Base-by-base conservation (phyloP, 2,888 invertebrate genomes). In the Emesis furor region DNA sequence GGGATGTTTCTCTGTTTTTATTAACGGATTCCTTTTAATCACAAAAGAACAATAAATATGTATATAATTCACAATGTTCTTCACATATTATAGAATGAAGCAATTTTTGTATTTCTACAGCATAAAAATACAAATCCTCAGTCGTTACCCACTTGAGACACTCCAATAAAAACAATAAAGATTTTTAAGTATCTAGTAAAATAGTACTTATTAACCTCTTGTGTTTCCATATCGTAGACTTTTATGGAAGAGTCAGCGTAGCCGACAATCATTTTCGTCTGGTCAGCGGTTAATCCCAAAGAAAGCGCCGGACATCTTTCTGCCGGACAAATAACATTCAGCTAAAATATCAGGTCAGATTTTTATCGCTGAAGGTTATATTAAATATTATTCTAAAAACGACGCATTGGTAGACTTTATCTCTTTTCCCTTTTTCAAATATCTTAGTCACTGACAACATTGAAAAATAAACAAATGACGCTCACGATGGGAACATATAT, bases 181-280 rank as follows among this genome's bases (percentile, higher is more conserved):
- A 35, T 65, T 32, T 35, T 46, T 79, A 72, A 79, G 37, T 79
- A 55, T 59, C 12, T 32, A 35, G 32, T 65, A 76, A 59, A 82
- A 76, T 32, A 42, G 59, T 73, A 30, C 35, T 67, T 76, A 82
- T 77, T 79, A 76, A 96, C 96, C 94, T 94, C 92, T 89, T 94
- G 94, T 79, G 96, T 96, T 90, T 93, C 95, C 92, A 95, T 93
- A 76, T 96, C 95, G 88, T 92, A 95, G 69, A 96, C 82, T 91
- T 95, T 96, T 81, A 96, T 92, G 6, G 95, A 94, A 0, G 93
- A 84, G 88, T 96, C 96, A n/a, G 82, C 93, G 85, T 95, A 95
- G 1, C 96, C 96, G 32, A 94, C 94, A 3, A 92, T 91, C 88
- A 96, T 91, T 86, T 93, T 95, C 2, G 90, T 78, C 30, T 92